Conservation (phyloP, 2,888 invertebrate genomes). For the Meiosimyza decipiens region DNA sequence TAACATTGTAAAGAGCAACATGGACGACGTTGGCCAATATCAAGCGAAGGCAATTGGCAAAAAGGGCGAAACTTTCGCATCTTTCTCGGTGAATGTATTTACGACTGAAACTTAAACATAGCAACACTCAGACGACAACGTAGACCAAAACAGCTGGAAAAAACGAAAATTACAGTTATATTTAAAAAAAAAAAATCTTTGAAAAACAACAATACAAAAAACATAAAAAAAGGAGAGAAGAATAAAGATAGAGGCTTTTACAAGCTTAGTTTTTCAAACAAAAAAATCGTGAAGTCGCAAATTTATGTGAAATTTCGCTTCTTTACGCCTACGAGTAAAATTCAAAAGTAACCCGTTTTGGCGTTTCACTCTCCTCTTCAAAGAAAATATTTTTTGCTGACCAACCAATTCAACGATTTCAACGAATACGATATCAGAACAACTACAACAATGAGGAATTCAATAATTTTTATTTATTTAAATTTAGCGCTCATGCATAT, state of each 20-base stretch:
- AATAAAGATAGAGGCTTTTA: not conserved
- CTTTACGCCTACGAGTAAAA: too few species aligned
- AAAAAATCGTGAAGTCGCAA: not conserved
- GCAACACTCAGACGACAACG: too few species aligned
- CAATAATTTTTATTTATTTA: conserved; percentile 8
- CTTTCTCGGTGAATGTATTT: conserved; percentile 87
- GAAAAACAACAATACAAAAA: not conserved
- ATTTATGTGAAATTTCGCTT: not conserved
- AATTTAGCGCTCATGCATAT: conserved; percentile 6
- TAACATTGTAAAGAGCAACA: conserved; percentile 78
- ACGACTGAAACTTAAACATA: conserved; percentile 51
- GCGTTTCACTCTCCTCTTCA: too few species aligned
- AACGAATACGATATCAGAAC: not conserved
- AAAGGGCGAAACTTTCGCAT: conserved; percentile 84
- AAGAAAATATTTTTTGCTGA: too few species aligned
- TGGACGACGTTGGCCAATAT: conserved; percentile 88
- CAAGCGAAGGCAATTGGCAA: conserved; percentile 86
- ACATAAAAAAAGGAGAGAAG: not conserved
- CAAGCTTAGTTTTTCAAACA: not conserved
- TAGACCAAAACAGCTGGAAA: not conserved
- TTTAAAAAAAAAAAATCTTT: not conserved
- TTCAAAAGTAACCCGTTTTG: not conserved
- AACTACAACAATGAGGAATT: not conserved
- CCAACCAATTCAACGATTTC: not conserved
- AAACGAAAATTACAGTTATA: not conserved